Evolutionary conservation across 1,140 invertebrate genomes (phyloP), one percentile per base, ranked within the genome.

Genomic region (Temnothorax curvispinosus): DNA sequence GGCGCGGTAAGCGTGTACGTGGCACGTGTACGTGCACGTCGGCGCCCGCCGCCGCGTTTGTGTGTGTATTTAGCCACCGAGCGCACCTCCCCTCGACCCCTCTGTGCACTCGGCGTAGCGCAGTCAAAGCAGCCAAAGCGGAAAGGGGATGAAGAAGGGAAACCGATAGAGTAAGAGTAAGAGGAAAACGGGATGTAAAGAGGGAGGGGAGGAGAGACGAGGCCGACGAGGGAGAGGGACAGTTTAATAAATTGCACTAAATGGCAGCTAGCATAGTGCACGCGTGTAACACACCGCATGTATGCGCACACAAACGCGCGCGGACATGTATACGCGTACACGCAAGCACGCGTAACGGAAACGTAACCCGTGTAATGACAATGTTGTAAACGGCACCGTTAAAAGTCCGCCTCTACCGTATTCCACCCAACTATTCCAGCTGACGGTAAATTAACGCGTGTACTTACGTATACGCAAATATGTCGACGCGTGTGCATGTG

Each of bases 201-300:
- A 35, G 38, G 1, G 3, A 13, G 13, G 4, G 9, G 21, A 15
- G 4, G 32, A 35, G 78, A 41, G 4, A 15, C 35, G 27, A 32
- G 44, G 52, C 38, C 62, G 58, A 65, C 41, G 60, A 1, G 52
- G 11, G 54, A 60, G 52, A 35, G 54, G 54, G 52, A 44, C 71
- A 77, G 90, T 86, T 92, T 92, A 89, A 93, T 92, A 93, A 93
- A 92, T 93, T 92, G 91, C 88, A 80, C 88, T 91, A 91, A 93
- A 93, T 91, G 90, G 90, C 87, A 71, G 21, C 75, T 50, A 35
- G 62, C 32, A 58, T 65, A 11, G 78, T 44, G 52, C 9, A 74
- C 80, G 60, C 77, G 58, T 41, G 56, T 27, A 35, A 62, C 38
- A 58, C 27, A 6, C 27, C 27, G 11, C 7, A 1, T 15, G 15